These are phyloP conservation scores for Drosophila suboccidentalis DNA, from an alignment of 2,888 invertebrate species.

Conservation along the genomic window DNA sequence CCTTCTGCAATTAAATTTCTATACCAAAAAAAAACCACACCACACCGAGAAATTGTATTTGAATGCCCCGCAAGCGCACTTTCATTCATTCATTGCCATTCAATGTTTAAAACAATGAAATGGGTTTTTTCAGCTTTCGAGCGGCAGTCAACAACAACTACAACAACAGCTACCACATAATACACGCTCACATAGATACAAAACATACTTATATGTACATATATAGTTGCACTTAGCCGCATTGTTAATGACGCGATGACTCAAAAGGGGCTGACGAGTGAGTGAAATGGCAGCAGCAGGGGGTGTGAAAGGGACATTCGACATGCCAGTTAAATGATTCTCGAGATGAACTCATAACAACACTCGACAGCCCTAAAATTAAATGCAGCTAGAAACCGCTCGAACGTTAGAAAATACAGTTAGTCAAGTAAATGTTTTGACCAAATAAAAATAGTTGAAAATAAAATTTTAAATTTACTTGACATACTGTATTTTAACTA, in stretches of 20 bases:
- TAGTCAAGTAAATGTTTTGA: neutral
- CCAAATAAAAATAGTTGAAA: neutral
- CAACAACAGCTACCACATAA: slow-evolving; percentile 1
- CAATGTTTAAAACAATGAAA: slow-evolving; percentile 76
- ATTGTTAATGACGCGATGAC: slow-evolving; percentile 73
- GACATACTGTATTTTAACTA: neutral
- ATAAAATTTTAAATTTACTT: neutral
- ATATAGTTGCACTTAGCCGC: slow-evolving; percentile 51
- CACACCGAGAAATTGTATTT: slow-evolving; percentile 37
- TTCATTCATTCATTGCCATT: slow-evolving; percentile 76
- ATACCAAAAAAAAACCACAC: slow-evolving; percentile 19
- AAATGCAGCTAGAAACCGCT: slow-evolving; percentile 11
- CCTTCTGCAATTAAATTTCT: slow-evolving; percentile 79
- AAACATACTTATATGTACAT: neutral
- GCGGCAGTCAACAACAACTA: slow-evolving; percentile 27
- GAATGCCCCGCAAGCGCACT: slow-evolving; percentile 45
- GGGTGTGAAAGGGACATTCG: slow-evolving; percentile 17
- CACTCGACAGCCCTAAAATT: slow-evolving; percentile 28
- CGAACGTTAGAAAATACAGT: slow-evolving; percentile 2
- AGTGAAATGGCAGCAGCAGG: slow-evolving; percentile 15
- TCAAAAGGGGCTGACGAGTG: slow-evolving; percentile 43
- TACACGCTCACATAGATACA: slow-evolving; percentile 5
- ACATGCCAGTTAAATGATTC: slow-evolving; percentile 41
- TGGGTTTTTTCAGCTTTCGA: slow-evolving; percentile 58
- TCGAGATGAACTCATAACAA: slow-evolving; percentile 49